Percentiles rank a stretch among this genome's conserved stretches.
Evolutionary conservation across 2,888 invertebrate species (phyloP).

Genomic region (Rhimphoctona megacephalus): DNA sequence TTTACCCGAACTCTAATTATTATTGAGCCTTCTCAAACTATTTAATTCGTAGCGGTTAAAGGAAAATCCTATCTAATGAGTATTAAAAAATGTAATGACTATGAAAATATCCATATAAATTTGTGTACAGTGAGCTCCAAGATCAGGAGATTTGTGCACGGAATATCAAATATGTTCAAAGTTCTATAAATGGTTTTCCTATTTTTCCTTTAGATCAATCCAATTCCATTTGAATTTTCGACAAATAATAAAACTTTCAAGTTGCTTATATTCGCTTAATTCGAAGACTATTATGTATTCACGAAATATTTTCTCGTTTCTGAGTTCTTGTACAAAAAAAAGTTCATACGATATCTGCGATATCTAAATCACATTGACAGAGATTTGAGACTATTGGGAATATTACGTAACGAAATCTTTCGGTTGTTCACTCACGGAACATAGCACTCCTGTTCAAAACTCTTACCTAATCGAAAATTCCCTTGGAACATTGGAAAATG

Average conservation of each 20-base stretch:
- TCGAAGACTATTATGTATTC: neutral
- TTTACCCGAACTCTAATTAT: neutral
- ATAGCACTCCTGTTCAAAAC: neutral
- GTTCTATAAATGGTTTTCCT: neutral
- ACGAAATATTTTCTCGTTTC: neutral
- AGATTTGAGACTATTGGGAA: neutral
- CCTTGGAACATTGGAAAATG: conserved; percentile 1
- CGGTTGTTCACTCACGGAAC: conserved; percentile 4
- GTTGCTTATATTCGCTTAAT: neutral
- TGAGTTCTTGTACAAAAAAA: neutral
- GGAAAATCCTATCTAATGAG: neutral
- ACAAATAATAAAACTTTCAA: neutral
- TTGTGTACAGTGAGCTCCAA: neutral
- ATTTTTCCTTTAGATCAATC: neutral
- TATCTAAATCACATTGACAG: neutral
- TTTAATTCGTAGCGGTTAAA: neutral
- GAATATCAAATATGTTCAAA: neutral
- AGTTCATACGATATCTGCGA: neutral
- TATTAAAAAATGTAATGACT: neutral
- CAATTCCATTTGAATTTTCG: neutral
- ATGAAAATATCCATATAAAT: neutral
- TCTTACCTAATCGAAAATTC: conserved; percentile 11
- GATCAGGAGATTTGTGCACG: too few relatives aligned
- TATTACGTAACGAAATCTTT: neutral
- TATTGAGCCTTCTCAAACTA: neutral